Evolutionary conservation across 2,113 vertebrate genomes (phyloP).

Genomic region (Anas platyrhynchos): DNA sequence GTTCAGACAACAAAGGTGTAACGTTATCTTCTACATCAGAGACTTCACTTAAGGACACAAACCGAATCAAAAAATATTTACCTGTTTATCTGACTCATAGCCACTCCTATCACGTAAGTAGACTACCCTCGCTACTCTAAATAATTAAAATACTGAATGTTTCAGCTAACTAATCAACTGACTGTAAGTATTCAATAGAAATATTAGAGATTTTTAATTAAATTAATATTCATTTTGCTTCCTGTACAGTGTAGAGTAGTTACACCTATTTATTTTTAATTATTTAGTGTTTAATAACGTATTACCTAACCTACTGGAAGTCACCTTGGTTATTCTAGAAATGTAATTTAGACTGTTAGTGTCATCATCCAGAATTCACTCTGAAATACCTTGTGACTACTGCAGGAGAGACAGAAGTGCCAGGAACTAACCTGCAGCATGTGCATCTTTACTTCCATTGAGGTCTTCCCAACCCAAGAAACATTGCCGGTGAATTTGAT

Average conservation of each 20-base stretch:
- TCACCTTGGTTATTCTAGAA: not conserved
- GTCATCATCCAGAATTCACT: not conserved
- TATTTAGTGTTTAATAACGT: not conserved
- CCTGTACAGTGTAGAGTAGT: not conserved
- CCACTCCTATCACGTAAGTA: not conserved
- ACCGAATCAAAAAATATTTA: not conserved
- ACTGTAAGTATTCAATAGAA: not conserved
- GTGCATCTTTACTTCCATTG: conserved; percentile 97
- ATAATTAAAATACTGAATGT: not conserved
- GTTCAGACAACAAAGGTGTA: not conserved
- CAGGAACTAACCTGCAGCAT: conserved; percentile 88
- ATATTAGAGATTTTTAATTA: not conserved
- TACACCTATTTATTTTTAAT: not conserved
- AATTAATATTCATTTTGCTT: not conserved
- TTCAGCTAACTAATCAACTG: not conserved
- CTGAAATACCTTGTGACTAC: not conserved
- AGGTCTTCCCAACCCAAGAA: conserved; percentile 95
- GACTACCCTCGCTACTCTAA: not conserved
- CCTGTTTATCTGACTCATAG: not conserved
- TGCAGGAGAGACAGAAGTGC: not conserved
- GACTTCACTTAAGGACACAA: not conserved
- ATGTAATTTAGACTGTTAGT: not conserved
- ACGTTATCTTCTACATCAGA: not conserved
- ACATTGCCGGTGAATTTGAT: conserved; percentile 95
- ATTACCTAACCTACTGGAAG: not conserved